A percentile compares a stretch with the other conserved stretches of the same genome.
Evolutionary conservation across 2,113 vertebrate species (phyloP).

Genomic region (Ammodytes dubius): DNA sequence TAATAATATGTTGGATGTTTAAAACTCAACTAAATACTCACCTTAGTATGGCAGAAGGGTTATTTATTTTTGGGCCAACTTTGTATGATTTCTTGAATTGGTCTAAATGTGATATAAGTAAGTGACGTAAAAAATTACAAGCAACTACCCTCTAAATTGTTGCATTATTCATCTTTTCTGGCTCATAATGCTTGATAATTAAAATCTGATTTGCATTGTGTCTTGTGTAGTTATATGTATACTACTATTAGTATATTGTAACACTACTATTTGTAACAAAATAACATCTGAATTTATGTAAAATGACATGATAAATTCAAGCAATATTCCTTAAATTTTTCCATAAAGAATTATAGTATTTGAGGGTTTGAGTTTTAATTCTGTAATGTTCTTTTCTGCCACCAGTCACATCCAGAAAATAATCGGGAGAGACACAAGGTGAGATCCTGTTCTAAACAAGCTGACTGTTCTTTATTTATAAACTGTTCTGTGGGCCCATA

Average conservation of each 20-base stretch:
- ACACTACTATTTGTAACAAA: no score
- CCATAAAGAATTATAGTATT: no score
- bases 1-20: neutral
- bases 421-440: constrained; percentile 77
- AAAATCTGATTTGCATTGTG: neutral
- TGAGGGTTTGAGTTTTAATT: neutral
- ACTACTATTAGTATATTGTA: no score
- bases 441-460: constrained; percentile 31
- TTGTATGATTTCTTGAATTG: neutral
- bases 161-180: neutral
- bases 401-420: constrained; percentile 54
- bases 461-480: neutral
- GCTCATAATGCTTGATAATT: neutral
- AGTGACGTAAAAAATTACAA: neutral
- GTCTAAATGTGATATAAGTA: neutral
- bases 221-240: no score
- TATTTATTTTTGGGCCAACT: neutral
- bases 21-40: neutral
- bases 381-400: constrained; percentile 33
- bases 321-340: no score
- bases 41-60: neutral
- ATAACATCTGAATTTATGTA: no score
- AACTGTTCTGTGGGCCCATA: no score
- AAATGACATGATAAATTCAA: no score
- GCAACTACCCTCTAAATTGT: neutral